Evolutionary conservation across 2,888 invertebrate species (phyloP), one percentile per base, ranked within the genome.

Genomic region (Drosophila glabriapex): DNA sequence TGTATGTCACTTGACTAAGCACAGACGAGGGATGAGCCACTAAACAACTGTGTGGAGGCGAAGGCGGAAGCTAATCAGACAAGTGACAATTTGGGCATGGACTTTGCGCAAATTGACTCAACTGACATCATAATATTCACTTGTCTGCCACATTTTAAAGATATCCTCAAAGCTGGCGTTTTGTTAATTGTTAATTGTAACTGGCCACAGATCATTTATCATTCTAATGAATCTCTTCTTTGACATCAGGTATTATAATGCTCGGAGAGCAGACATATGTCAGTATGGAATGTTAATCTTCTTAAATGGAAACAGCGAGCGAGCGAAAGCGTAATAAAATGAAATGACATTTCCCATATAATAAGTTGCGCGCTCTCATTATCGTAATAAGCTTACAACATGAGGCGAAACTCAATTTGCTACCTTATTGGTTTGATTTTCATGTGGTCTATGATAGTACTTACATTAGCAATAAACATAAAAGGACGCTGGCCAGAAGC

Each of bases 1-100:
- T 81, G 71, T 77, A 69, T 83, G 79, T 81, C 84, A 83, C 69
- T 78, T 68, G 73, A 78, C 80, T 82, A 76, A 71, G 78, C 70
- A 62, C 58, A 43, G 50, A 28, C 43, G 39, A 39, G 12, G 52
- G 59, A 59, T 14, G 39, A 41, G n/a, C 25, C n/a, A 16, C 43
- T 31, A 29, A 25, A n/a, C 7, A 35, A 5, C 41, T 56, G 63
- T 33, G 59, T 78, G 69, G 78, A 72, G 73, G 64, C 65, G 70
- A 63, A 73, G 41, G 61, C 82, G 71, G 76, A 73, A 76, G 69
- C 63, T 70, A 68, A 75, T 68, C 78, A 68, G 66, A 70, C 72
- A 73, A 73, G 75, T 63, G 69, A 79, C 73, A 77, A 79, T 80
- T 80, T 80, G 43, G 73, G 53, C 50, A 31, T 53, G 53, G 41